A percentile compares a stretch with the other conserved stretches of the same genome.
Evolutionary conservation across 1,140 invertebrate species (phyloP).

Genomic region (Psilanteris sp.): DNA sequence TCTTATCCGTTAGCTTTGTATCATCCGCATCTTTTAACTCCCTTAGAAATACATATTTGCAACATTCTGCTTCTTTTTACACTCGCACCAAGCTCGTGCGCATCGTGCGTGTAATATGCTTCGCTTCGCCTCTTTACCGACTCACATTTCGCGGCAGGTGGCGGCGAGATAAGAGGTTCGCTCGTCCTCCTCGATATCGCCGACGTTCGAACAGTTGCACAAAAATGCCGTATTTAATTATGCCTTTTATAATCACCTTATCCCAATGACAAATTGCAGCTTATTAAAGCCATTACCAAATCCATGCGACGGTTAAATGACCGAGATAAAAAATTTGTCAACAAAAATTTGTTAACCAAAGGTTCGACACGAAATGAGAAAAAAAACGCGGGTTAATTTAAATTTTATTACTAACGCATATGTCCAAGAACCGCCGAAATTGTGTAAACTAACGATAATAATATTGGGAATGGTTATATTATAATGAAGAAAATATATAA

Average conservation of each 20-base stretch:
- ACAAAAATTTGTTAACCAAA: too few relatives aligned
- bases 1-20: constrained; percentile 48
- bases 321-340: too few relatives aligned
- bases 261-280: constrained; percentile 46
- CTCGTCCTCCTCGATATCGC: constrained; percentile 29
- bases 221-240: constrained; percentile 53
- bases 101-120: constrained; percentile 64
- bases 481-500: too few relatives aligned
- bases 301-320: constrained; percentile 9
- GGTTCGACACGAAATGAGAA: not conserved
- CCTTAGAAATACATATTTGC: constrained; percentile 22
- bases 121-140: constrained; percentile 59
- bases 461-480: too few relatives aligned
- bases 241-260: constrained; percentile 33
- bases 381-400: too few relatives aligned
- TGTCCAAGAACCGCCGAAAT: too few relatives aligned
- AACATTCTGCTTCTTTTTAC: constrained; percentile 33
- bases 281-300: constrained; percentile 36
- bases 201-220: constrained; percentile 31
- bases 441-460: too few relatives aligned
- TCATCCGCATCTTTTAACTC: constrained; percentile 1
- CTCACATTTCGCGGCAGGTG: constrained; percentile 63
- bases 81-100: constrained; percentile 50
- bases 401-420: too few relatives aligned
- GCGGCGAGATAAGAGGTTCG: constrained; percentile 55